Percentiles rank a stretch among this genome's conserved stretches.
Conservation (phyloP, 1,140 invertebrate genomes). For the Macrocentrus cingulum region DNA sequence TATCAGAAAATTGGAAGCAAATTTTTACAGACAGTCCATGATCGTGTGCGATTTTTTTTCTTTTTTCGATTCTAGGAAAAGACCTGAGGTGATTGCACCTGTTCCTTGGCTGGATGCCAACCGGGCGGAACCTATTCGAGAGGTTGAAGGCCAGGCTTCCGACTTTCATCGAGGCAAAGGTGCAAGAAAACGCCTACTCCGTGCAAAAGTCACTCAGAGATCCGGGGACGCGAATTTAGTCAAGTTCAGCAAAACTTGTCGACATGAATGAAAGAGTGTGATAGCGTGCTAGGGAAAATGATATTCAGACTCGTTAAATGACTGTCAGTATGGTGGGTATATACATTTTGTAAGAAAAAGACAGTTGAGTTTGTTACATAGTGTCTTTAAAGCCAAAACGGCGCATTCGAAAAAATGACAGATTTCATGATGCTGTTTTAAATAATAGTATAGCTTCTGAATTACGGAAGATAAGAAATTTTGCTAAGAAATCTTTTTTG, state of each 20-base stretch:
- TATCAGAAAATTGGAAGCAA: constrained; percentile 22
- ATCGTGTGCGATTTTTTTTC: neutral
- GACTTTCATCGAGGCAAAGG: constrained; percentile 4
- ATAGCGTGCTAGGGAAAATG: constrained; percentile 3
- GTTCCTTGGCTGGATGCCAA: constrained; percentile 21
- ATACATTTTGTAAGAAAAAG: too few relatives aligned
- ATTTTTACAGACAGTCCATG: constrained; percentile 18
- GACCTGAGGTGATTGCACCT: constrained; percentile 19
- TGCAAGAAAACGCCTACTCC: constrained; percentile 11
- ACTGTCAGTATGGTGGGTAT: too few relatives aligned
- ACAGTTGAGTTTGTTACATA: too few relatives aligned
- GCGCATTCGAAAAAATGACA: too few relatives aligned
- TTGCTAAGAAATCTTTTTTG: too few relatives aligned
- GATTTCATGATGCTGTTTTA: too few relatives aligned
- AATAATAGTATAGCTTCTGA: too few relatives aligned
- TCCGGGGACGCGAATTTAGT: neutral
- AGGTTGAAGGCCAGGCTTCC: constrained; percentile 18
- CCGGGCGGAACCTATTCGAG: constrained; percentile 7
- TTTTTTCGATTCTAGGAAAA: neutral
- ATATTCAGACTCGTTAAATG: neutral
- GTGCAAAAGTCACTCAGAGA: neutral
- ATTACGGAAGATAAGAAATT: too few relatives aligned
- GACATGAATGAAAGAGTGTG: constrained; percentile 11
- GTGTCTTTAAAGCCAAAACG: too few relatives aligned
- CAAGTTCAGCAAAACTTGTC: constrained; percentile 6